Conservation (phyloP, 2,113 vertebrate species). For the Lophius piscatorius region DNA sequence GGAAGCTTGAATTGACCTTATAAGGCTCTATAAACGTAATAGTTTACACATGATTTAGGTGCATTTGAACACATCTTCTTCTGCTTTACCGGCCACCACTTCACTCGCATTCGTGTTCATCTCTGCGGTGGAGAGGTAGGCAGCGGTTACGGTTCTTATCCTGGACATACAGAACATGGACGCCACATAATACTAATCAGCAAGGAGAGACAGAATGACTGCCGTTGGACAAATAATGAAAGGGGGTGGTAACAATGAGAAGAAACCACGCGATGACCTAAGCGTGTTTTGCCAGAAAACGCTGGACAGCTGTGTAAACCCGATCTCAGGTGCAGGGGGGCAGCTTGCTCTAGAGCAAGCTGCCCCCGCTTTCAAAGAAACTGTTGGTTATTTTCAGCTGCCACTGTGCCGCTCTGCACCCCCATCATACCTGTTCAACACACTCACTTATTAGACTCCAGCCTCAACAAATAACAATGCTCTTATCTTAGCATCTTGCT, state of each 20-base stretch:
- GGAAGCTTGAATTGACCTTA: slow-evolving; percentile 6
- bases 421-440: slow-evolving; percentile 26
- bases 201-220: slow-evolving; percentile 4
- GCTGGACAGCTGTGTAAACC: slow-evolving; percentile 43
- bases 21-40: slow-evolving; percentile 20
- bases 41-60: slow-evolving; percentile 19
- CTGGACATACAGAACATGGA: background rate
- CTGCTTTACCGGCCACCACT: background rate
- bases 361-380: slow-evolving; percentile 40
- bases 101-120: background rate
- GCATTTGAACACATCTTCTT: background rate
- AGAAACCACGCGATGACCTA: slow-evolving; percentile 17
- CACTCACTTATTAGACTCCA: slow-evolving; percentile 33
- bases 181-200: slow-evolving; percentile 37
- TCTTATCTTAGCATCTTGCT: slow-evolving; percentile 28
- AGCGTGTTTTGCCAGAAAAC: slow-evolving; percentile 33
- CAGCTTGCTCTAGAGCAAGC: slow-evolving; percentile 3
- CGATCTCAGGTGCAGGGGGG: slow-evolving; percentile 41
- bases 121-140: background rate
- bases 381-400: slow-evolving; percentile 51
- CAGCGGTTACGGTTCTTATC: background rate
- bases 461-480: slow-evolving; percentile 51
- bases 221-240: slow-evolving; percentile 19
- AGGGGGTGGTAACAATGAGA: slow-evolving; percentile 4
- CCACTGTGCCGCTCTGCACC: slow-evolving; percentile 27